Conservation (phyloP, 2,113 vertebrate species). For the Bettongia penicillata region DNA sequence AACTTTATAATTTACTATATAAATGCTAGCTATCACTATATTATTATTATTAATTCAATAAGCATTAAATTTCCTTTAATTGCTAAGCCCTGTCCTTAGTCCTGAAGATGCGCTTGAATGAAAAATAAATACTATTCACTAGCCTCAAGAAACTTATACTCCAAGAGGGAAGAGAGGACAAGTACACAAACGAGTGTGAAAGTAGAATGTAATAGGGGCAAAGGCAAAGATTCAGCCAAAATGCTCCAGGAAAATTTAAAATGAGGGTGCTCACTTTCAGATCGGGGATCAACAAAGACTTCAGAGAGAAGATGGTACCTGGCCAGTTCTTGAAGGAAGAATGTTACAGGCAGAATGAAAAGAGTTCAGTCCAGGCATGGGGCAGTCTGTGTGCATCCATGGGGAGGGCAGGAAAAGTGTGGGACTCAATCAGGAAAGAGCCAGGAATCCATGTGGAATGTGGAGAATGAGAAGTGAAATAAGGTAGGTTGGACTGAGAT, state of each 20-base stretch:
- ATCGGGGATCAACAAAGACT: neutral
- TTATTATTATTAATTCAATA: neutral
- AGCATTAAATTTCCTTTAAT: neutral
- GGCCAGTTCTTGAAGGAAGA: neutral
- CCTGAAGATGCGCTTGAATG: neutral
- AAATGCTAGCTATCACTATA: neutral
- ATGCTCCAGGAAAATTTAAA: neutral
- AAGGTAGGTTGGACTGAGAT: too few relatives aligned
- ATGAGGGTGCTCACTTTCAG: neutral
- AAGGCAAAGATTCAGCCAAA: neutral
- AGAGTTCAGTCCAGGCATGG: neutral
- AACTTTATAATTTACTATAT: neutral
- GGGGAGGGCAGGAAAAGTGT: too few relatives aligned
- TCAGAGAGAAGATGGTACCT: neutral
- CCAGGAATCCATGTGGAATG: too few relatives aligned
- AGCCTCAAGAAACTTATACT: neutral
- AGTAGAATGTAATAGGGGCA: neutral
- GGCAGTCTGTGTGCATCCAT: too few relatives aligned
- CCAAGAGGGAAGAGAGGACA: neutral
- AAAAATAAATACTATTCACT: neutral
- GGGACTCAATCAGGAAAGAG: too few relatives aligned
- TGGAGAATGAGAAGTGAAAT: too few relatives aligned
- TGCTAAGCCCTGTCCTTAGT: neutral
- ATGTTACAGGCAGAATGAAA: neutral
- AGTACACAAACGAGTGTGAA: neutral